Evolutionary conservation across 2,888 invertebrate species (phyloP), one percentile per base, ranked within the genome.

Genomic region (Clepsis dumicolana): DNA sequence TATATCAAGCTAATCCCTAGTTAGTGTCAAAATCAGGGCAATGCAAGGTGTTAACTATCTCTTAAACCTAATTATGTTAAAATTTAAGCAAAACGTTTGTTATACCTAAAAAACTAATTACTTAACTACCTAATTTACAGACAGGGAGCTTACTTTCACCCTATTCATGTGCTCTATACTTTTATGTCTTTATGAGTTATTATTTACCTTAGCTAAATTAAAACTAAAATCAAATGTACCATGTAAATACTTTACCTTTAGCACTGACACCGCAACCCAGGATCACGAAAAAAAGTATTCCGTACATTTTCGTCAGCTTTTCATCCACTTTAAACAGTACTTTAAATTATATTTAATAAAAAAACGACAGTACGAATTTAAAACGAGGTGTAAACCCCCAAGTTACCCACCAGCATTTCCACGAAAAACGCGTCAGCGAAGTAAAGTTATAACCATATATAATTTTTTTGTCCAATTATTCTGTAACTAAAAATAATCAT

Each of bases 231-330:
- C 0, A 38, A 38, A 38, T 14, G n/a, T n/a, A n/a, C n/a, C n/a
- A n/a, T 7, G 29, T 16, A 59, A 74, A 70, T 64, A 71, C 64
- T 75, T 78, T 75, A 86, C 86, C 82, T 81, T 86, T 86, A 16
- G 84, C 84, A 59, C 71, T 72, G 70, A 76, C 79, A 25, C 76
- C 64, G 70, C 72, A 74, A 72, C 81, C 75, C 60, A 80, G 71
- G 24, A 79, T 73, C 56, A 76, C 70, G 56, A 75, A 50, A 29
- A 82, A 52, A n/a, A 82, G 72, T 57, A 73, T 48, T 61, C 75
- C 73, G 71, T 72, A 70, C 81, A 84, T 86, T 73, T 59, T 76
- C 80, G 2, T 5, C 32, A 65, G 52, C 52, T 53, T 50, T 65
- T 63, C 4, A 60, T 16, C 44, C 70, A 14, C 59, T 44, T 32